phyloP scores from a whole-genome alignment of 64 coral and sea anemone genomes.

The Montipora cactus region DNA sequence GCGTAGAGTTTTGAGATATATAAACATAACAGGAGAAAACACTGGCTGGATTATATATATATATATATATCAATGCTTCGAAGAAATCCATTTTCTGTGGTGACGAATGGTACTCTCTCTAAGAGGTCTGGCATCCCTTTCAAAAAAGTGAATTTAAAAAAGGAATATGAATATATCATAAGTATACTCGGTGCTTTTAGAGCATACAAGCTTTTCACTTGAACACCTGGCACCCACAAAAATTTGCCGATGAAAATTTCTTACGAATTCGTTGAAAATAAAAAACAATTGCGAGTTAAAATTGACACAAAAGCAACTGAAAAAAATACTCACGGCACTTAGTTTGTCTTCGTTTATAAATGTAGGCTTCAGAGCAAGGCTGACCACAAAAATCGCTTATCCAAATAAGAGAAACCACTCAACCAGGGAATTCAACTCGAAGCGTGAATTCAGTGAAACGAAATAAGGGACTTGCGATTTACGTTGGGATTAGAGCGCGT shows the following conservation, averaged over 20 bases:
- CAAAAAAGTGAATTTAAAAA: background rate
- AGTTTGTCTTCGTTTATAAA: background rate
- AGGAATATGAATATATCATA: background rate
- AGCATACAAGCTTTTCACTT: background rate
- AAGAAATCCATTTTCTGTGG: background rate
- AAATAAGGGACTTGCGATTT: background rate
- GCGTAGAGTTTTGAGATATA: too few species aligned
- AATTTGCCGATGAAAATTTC: background rate
- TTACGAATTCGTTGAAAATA: background rate
- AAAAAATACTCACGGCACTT: background rate
- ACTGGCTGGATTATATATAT: background rate
- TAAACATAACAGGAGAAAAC: too few species aligned
- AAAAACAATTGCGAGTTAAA: background rate
- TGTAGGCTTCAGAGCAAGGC: background rate
- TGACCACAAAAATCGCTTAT: background rate
- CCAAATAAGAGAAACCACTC: constrained; percentile 38
- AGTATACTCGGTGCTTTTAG: too few species aligned
- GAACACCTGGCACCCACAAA: constrained; percentile 22
- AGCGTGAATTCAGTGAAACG: background rate
- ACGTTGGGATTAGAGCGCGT: background rate
- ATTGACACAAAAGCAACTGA: background rate
- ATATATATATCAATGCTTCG: background rate
- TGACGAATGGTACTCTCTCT: background rate
- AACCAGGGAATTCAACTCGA: background rate
- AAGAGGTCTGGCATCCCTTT: background rate